Evolutionary conservation across 2,888 invertebrate genomes (phyloP), one percentile per base, ranked within the genome.

Genomic region (Drosophila atripex): DNA sequence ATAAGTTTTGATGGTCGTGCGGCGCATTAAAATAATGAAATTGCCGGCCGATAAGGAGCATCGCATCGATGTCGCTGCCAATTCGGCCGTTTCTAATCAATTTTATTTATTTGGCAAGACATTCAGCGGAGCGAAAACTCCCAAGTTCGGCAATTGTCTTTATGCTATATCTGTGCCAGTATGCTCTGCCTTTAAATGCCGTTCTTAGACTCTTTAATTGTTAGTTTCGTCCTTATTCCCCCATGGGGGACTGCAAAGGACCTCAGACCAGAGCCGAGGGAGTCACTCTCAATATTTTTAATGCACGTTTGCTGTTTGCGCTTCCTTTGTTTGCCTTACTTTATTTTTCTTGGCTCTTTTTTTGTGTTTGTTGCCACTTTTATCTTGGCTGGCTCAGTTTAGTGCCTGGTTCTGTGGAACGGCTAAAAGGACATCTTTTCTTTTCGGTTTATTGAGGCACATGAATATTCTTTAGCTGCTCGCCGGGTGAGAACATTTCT

Each of bases 21-120:
- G 73, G 73, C 73, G 78, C 82, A 86, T 83, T 83, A 88, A 88
- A 85, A 75, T 80, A 80, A 80, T 87, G 82, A 80, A 85, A 82
- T 71, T 70, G 73, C 83, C 76, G 50, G 75, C 76, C 71, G 82
- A 83, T 83, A 83, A 88, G 86, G 70, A 74, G 73, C 52, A 52
- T n/a, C 39, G 50, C 63, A 68, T 57, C 70, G 73, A 77, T 80
- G 68, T 23, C 47, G 18, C 73, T 61, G 77, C 70, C 83, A 75
- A 63, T 72, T 21, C 50, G 71, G 23, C 47, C 68, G 41, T 63
- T 71, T 59, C 86, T 65, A 87, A 85, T 82, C 80, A 87, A 85
- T 87, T 82, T 85, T 82, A 82, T 88, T 85, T 85, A 73, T 70
- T 66, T 47, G 51, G 46, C 63, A 70, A 23, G 47, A 32, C 39